Conservation (phyloP, 2,888 invertebrate species). For the Tricholauxania praeusta region DNA sequence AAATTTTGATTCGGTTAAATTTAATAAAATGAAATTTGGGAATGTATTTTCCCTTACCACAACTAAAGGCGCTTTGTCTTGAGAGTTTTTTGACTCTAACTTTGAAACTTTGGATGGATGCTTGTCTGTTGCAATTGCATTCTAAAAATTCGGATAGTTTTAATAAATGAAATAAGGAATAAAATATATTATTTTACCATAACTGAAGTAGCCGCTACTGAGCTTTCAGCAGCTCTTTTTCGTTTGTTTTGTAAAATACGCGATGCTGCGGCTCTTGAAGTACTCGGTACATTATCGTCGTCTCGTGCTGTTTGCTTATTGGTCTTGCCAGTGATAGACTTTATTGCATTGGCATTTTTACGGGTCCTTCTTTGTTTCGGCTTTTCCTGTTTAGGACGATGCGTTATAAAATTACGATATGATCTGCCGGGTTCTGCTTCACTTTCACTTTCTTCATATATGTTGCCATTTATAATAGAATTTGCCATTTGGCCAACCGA, state of each 20-base stretch:
- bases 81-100: no score
- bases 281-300: not conserved
- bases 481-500: not conserved
- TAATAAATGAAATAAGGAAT: no score
- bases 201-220: no score
- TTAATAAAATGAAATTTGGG: no score
- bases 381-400: not conserved
- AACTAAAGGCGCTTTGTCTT: not conserved
- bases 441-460: constrained; percentile 36
- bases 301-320: not conserved
- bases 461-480: constrained; percentile 14
- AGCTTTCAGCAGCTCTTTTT: no score
- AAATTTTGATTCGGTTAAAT: no score
- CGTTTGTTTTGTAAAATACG: constrained; percentile 2
- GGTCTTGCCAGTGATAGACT: no score
- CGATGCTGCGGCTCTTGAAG: constrained; percentile 9
- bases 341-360: not conserved
- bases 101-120: no score
- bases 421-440: constrained; percentile 44
- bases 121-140: no score
- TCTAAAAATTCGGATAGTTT: no score
- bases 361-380: not conserved
- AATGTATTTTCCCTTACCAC: no score
- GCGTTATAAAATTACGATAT: constrained; percentile 40
- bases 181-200: no score